phyloP scores from a whole-genome alignment of 2,797 vertebrate genomes.

The Odontamblyopus lacepedii region DNA sequence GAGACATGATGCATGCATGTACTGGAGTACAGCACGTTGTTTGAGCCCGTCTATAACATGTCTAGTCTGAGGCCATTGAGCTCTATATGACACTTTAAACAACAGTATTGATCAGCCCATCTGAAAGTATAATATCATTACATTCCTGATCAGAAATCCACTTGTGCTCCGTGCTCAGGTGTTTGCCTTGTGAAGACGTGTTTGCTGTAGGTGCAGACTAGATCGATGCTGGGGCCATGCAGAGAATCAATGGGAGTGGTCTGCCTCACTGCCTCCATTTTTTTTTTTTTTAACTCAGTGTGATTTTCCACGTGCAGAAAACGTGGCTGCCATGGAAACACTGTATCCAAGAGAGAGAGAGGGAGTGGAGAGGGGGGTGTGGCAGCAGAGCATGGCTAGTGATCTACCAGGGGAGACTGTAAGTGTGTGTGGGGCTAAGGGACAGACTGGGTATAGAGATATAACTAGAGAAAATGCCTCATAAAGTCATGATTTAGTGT shows the following conservation, averaged over 20 bases:
- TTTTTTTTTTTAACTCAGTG: conserved; percentile 29
- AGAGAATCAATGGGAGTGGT: conserved; percentile 64
- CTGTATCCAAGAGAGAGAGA: conserved; percentile 65
- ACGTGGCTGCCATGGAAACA: conserved; percentile 79
- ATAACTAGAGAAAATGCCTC: not conserved
- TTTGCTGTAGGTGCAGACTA: conserved; percentile 49
- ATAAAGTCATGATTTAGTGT: not conserved
- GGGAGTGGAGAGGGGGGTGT: conserved; percentile 27
- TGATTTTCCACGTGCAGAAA: conserved; percentile 71
- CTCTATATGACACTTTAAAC: conserved; percentile 1
- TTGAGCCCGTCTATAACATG: not conserved
- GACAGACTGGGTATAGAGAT: conserved; percentile 36
- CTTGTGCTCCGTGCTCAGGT: not conserved
- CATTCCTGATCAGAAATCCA: not conserved
- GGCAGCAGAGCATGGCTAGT: conserved; percentile 33
- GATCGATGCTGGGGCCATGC: conserved; percentile 55
- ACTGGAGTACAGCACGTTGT: not conserved
- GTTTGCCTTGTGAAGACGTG: conserved; percentile 42
- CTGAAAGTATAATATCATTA: conserved; percentile 5
- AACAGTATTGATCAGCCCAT: not conserved
- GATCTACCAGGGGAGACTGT: conserved; percentile 54
- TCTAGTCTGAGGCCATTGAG: not conserved
- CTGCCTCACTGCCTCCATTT: conserved; percentile 40
- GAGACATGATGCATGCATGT: no score
- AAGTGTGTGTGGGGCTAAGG: conserved; percentile 49